These are phyloP conservation scores for Entomobrya proxima DNA, from an alignment of 2,888 invertebrate species.

Conservation along the genomic window DNA sequence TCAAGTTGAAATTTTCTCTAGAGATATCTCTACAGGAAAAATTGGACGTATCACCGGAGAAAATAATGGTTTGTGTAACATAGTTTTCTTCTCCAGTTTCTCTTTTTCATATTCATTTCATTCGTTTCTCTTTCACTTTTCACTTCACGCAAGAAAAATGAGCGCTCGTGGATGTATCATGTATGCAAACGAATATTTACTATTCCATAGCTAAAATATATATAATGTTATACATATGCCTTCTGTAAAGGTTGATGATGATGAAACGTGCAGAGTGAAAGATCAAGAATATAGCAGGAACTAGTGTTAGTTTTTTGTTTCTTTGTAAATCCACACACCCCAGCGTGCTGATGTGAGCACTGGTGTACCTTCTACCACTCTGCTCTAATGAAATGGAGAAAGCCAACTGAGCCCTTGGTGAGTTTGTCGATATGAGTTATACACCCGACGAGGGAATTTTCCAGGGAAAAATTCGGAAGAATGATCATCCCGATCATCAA, in stretches of 20 bases:
- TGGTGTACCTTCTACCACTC: not conserved
- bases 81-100: constrained; percentile 38
- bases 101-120: constrained; percentile 17
- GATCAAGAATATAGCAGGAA: constrained; percentile 17
- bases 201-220: not conserved
- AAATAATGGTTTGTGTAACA: constrained; percentile 27
- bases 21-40: not conserved
- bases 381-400: constrained; percentile 60
- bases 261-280: not conserved
- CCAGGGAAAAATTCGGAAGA: constrained; percentile 17
- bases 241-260: not conserved
- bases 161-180: not conserved
- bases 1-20: not conserved
- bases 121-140: constrained; percentile 15
- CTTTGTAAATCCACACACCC: not conserved
- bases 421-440: constrained; percentile 61
- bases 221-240: not conserved
- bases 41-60: not conserved
- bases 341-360: not conserved
- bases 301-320: not conserved
- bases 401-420: constrained; percentile 55
- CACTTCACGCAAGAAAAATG: constrained; percentile 1
- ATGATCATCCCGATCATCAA: constrained; percentile 51
- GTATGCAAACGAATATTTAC: not conserved
- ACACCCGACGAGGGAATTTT: constrained; percentile 48